Conservation (phyloP, 2,888 invertebrate genomes). For the Polia nebulosa region DNA sequence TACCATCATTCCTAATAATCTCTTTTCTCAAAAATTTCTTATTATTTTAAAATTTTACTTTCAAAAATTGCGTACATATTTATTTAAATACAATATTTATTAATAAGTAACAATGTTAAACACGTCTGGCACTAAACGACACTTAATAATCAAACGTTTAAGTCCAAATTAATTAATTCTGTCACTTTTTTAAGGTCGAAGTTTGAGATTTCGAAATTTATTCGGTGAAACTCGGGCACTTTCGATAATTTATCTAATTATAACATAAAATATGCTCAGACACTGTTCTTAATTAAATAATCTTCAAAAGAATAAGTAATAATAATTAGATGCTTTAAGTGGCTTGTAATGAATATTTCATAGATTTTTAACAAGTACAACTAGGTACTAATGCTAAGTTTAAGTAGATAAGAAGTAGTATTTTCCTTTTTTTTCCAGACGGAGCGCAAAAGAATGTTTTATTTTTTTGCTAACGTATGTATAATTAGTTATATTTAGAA, state of each 20-base stretch:
- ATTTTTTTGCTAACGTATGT: too few relatives aligned
- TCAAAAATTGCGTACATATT: slow-evolving; percentile 67
- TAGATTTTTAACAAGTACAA: slow-evolving; percentile 35
- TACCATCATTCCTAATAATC: slow-evolving; percentile 47
- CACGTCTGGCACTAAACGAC: slow-evolving; percentile 79
- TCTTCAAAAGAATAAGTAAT: slow-evolving; percentile 2
- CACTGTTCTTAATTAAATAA: slow-evolving; percentile 1
- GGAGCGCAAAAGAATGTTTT: too few relatives aligned
- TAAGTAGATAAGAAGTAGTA: slow-evolving; percentile 30
- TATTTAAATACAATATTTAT: slow-evolving; percentile 70
- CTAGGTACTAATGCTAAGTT: slow-evolving; percentile 8
- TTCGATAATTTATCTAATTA: background rate
- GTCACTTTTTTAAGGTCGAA: slow-evolving; percentile 54
- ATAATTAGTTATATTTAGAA: background rate
- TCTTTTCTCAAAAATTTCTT: slow-evolving; percentile 44
- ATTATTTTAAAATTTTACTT: slow-evolving; percentile 59
- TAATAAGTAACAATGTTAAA: slow-evolving; percentile 80
- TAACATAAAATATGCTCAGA: slow-evolving; percentile 8
- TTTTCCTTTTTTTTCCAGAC: background rate
- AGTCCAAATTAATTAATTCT: slow-evolving; percentile 55
- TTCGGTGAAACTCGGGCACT: slow-evolving; percentile 51
- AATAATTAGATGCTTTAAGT: background rate
- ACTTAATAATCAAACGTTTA: slow-evolving; percentile 61
- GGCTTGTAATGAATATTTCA: slow-evolving; percentile 32
- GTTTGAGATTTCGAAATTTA: slow-evolving; percentile 17